Conservation (phyloP, 2,888 invertebrate species). For the Drosophila mercatorum region DNA sequence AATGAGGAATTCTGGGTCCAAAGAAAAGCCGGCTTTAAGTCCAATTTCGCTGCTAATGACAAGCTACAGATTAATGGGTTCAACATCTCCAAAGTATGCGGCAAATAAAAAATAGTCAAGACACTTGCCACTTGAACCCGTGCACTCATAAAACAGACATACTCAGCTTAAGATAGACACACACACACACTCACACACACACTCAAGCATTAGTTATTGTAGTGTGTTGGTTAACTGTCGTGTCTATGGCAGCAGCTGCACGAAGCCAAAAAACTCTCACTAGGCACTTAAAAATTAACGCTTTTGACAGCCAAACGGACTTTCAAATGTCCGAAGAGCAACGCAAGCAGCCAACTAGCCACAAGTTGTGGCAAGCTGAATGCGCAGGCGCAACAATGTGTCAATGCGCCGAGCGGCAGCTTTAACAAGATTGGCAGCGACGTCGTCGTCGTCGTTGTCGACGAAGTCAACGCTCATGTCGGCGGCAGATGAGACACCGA, state of each 20-base stretch:
- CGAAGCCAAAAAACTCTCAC: constrained; percentile 73
- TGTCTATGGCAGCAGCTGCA: constrained; percentile 52
- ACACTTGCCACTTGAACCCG: constrained; percentile 73
- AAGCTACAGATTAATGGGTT: constrained; percentile 71
- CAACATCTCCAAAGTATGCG: constrained; percentile 63
- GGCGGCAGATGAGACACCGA: constrained; percentile 43
- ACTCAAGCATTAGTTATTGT: too few species aligned
- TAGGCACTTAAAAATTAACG: constrained; percentile 80
- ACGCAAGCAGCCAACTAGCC: constrained; percentile 31
- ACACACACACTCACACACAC: constrained; percentile 16
- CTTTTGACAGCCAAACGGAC: constrained; percentile 81
- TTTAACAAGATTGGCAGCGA: constrained; percentile 76
- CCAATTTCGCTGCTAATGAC: constrained; percentile 56
- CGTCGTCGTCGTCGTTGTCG: constrained; percentile 18
- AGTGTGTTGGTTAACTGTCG: constrained; percentile 39
- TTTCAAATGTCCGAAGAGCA: constrained; percentile 72
- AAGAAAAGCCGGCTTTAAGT: constrained; percentile 47
- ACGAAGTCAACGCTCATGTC: constrained; percentile 21
- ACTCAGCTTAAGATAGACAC: not conserved
- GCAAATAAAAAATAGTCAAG: constrained; percentile 77
- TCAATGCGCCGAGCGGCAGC: constrained; percentile 70
- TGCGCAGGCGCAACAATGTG: constrained; percentile 74
- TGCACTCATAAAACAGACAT: constrained; percentile 68
- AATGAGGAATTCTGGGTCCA: constrained; percentile 27
- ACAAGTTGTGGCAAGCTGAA: constrained; percentile 52